phyloP scores from a whole-genome alignment of 2,888 invertebrate species.

The Labia minor region DNA sequence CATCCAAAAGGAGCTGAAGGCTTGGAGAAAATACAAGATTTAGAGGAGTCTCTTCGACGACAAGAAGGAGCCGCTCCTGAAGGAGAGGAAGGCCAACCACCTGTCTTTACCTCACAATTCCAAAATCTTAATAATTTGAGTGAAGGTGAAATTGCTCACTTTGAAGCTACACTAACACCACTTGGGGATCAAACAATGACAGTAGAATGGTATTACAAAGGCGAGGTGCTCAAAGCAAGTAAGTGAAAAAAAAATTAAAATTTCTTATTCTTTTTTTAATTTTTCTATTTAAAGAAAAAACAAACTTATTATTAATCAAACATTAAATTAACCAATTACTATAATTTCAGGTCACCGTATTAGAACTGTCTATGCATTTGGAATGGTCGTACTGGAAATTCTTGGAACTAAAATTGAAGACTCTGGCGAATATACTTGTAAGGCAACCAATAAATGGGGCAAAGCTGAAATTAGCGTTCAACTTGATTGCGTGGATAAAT shows the following conservation, averaged over 20 bases:
- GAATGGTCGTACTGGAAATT: conserved; percentile 93
- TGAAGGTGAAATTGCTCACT: conserved; percentile 94
- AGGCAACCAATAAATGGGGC: conserved; percentile 83
- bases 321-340: too few relatives aligned
- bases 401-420: conserved; percentile 88
- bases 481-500: conserved; percentile 71
- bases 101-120: conserved; percentile 79
- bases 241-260: conserved; percentile 27
- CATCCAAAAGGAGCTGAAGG: conserved; percentile 94
- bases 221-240: conserved; percentile 74
- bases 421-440: conserved; percentile 77
- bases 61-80: conserved; percentile 57
- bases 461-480: conserved; percentile 74
- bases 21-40: conserved; percentile 77
- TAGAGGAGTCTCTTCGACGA: conserved; percentile 73
- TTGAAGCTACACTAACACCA: conserved; percentile 91
- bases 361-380: conserved; percentile 91
- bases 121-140: conserved; percentile 69
- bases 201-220: conserved; percentile 94
- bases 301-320: not conserved
- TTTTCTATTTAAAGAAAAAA: not conserved
- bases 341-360: conserved; percentile 54
- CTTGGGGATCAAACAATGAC: conserved; percentile 88
- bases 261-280: too few relatives aligned
- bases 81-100: conserved; percentile 70